Conservation (phyloP, 2,888 invertebrate species). For the Netelia melanura region DNA sequence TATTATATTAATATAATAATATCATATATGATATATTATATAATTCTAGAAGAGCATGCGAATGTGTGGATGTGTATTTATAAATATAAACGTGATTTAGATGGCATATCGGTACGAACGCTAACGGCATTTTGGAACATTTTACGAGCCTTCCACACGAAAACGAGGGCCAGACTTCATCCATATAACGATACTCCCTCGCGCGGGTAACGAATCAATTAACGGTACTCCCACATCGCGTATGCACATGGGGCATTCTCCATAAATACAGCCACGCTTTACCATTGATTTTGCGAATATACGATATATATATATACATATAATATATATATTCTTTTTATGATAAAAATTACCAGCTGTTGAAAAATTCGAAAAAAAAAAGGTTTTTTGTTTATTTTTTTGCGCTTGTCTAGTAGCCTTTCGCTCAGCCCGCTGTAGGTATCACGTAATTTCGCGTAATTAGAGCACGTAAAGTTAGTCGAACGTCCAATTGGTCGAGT, state of each 20-base stretch:
- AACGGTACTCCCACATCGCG: conserved; percentile 48
- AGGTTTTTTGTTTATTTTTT: conserved; percentile 37
- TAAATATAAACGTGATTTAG: background rate
- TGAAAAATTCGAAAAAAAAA: conserved; percentile 30
- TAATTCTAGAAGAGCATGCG: too few relatives aligned
- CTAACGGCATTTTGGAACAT: conserved; percentile 30
- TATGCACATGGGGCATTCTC: background rate
- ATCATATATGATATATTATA: too few relatives aligned
- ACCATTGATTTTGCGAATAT: too few relatives aligned
- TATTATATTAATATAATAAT: too few relatives aligned
- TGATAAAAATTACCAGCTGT: background rate
- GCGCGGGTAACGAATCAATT: conserved; percentile 63
- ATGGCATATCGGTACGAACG: conserved; percentile 24
- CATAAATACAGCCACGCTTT: too few relatives aligned
- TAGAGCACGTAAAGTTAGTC: conserved; percentile 21
- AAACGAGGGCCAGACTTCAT: conserved; percentile 51
- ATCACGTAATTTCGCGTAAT: conserved; percentile 5
- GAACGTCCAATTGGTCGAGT: conserved; percentile 40
- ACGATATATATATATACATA: background rate
- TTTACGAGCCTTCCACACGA: conserved; percentile 22
- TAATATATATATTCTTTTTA: too few relatives aligned
- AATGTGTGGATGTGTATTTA: background rate
- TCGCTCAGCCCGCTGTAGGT: conserved; percentile 19
- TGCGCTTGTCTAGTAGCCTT: conserved; percentile 38
- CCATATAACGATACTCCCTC: conserved; percentile 27